Percentiles rank a stretch among this genome's conserved stretches.
Conservation (phyloP, 30 jellyfish, hydroid and myxozoan genomes). For the Sanderia malayensis region DNA sequence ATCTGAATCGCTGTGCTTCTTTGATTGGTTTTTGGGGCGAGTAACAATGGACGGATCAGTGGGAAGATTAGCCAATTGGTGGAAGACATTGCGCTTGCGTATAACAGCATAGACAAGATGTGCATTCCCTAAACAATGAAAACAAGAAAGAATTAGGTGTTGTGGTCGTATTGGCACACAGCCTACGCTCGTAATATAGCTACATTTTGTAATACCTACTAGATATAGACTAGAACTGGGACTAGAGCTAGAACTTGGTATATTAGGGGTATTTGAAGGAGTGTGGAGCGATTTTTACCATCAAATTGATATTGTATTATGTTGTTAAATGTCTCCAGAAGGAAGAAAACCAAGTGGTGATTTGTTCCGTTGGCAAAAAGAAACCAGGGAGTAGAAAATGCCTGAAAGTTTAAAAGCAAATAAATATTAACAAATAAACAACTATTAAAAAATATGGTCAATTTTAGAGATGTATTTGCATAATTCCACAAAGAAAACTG, state of each 20-base stretch:
- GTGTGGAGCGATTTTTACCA: constrained; percentile 37
- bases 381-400: constrained; percentile 98
- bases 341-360: constrained; percentile 87
- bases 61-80: constrained; percentile 91
- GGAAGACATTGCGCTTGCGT: constrained; percentile 90
- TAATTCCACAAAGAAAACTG: too few species aligned
- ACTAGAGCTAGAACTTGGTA: too few species aligned
- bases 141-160: too few species aligned
- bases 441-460: neutral
- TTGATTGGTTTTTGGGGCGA: constrained; percentile 59
- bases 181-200: too few species aligned
- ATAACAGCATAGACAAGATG: constrained; percentile 93
- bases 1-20: constrained; percentile 66
- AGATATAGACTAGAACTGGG: too few species aligned
- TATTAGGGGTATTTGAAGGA: too few species aligned
- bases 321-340: constrained; percentile 89
- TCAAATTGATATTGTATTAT: constrained; percentile 92
- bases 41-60: constrained; percentile 88
- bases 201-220: too few species aligned
- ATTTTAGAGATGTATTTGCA: too few species aligned
- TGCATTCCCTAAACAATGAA: constrained; percentile 72
- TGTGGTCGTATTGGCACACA: too few species aligned
- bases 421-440: neutral
- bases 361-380: constrained; percentile 88
- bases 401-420: constrained; percentile 44